Evolutionary conservation across 2,888 invertebrate genomes (phyloP), one percentile per base, ranked within the genome.

Genomic region (Stenodera caucasica): DNA sequence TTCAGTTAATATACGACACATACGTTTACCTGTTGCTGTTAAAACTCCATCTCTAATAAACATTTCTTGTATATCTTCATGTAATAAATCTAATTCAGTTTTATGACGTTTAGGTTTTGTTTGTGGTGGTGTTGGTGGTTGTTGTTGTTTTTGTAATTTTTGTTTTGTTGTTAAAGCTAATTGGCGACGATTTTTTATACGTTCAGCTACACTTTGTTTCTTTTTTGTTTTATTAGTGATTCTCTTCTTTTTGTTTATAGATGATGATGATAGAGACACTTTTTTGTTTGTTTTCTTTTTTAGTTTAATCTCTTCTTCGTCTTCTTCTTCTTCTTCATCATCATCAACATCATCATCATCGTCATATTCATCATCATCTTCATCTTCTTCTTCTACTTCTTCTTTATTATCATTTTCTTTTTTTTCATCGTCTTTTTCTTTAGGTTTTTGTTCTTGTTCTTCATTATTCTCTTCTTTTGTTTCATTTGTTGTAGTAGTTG

Each of bases 61-160:
- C 86, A 88, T 89, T 71, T 89, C 88, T 68, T 86, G 84, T 45
- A 90, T 85, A 67, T 90, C 88, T 64, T 88, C 86, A 67, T 89
- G 89, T 1, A 90, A 79, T 75, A 83, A 82, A 70, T 86, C 84
- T 52, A 90, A 73, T 70, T 89, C 89, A 57, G 82, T 83, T 50
- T 68, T 67, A 26, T 53, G 63, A 79, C 78, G 55, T 75, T 76
- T n/a, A n/a, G n/a, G 79, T 80, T 67, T 81, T 77, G 58, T 67
- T 54, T 29, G 64, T 45, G 4, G 7, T 14, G 6, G 11, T 45
- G 12, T 6, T 52, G 51, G 52, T 40, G 32, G 33, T 45, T 55
- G 61, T 30, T 54, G 32, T 30, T 59, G 21, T 40, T 53, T 50
- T 60, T 66, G 63, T 21, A 49, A 32, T 35, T 53, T 57, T 45